Percentiles rank a stretch among this genome's conserved stretches.
These are phyloP conservation scores for Archilochus colubris DNA, from an alignment of 2,113 vertebrate species.

Conservation along the genomic window DNA sequence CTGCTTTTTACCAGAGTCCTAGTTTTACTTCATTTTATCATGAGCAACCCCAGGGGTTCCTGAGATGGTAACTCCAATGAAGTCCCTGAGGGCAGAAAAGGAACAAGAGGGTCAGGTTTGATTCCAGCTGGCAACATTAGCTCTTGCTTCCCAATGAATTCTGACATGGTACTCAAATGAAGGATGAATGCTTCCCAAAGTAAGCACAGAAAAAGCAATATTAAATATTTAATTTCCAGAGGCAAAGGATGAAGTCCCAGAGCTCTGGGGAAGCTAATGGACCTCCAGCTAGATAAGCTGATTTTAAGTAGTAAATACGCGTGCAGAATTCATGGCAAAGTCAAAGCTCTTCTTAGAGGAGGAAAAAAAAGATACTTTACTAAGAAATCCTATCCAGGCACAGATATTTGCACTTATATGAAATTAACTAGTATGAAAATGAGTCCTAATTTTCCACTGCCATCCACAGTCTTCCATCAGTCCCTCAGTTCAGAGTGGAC, in stretches of 20 bases:
- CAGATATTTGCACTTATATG: neutral
- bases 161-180: constrained; percentile 61
- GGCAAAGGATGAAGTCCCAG: constrained; percentile 51
- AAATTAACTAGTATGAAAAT: neutral
- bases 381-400: neutral
- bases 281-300: neutral
- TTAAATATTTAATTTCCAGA: constrained; percentile 77
- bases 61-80: constrained; percentile 74
- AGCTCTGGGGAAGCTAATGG: constrained; percentile 47
- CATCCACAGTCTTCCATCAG: neutral
- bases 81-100: constrained; percentile 5
- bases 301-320: constrained; percentile 25
- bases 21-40: constrained; percentile 81
- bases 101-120: constrained; percentile 21
- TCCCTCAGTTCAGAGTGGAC: neutral
- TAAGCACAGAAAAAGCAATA: constrained; percentile 65
- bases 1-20: constrained; percentile 72
- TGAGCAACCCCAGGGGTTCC: constrained; percentile 69
- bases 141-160: constrained; percentile 55
- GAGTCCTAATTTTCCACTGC: neutral
- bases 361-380: neutral
- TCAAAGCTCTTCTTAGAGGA: neutral
- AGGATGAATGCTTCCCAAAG: constrained; percentile 63
- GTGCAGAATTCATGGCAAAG: constrained; percentile 23
- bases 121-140: constrained; percentile 61